Percentiles rank a stretch among this genome's conserved stretches.
Conservation (phyloP, 1,140 invertebrate genomes). For the Pogonus chalceus region DNA sequence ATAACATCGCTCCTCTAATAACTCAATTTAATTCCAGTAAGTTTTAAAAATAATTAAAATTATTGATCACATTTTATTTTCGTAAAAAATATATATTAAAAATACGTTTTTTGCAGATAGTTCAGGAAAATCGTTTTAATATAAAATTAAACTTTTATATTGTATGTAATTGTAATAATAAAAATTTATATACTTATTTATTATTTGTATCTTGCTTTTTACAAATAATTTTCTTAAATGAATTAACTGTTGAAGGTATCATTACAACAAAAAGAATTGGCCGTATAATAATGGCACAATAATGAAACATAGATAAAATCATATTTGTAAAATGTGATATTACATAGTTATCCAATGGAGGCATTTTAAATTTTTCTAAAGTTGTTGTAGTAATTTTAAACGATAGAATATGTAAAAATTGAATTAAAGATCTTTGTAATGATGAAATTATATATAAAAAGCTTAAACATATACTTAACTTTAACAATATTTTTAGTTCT, state of each 20-base stretch:
- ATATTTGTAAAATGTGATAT: slow-evolving; percentile 17
- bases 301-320: slow-evolving; percentile 25
- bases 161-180: neutral
- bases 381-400: slow-evolving; percentile 14
- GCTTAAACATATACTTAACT: slow-evolving; percentile 23
- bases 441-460: slow-evolving; percentile 23
- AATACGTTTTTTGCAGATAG: neutral
- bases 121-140: neutral
- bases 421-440: slow-evolving; percentile 25
- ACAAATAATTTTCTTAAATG: neutral
- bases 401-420: slow-evolving; percentile 20
- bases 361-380: slow-evolving; percentile 22
- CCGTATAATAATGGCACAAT: slow-evolving; percentile 20
- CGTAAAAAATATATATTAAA: no score
- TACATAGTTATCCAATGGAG: slow-evolving; percentile 23
- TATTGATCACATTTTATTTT: neutral
- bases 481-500: slow-evolving; percentile 22
- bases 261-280: slow-evolving; percentile 21
- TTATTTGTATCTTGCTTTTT: neutral
- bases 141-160: neutral
- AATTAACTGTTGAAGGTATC: slow-evolving; percentile 19
- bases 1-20: slow-evolving; percentile 49
- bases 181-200: neutral
- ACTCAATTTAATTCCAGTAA: slow-evolving; percentile 10
- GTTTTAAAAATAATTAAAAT: no score